These are phyloP conservation scores for Escarpia spicata DNA, from an alignment of 2,888 invertebrate genomes.

Conservation along the genomic window DNA sequence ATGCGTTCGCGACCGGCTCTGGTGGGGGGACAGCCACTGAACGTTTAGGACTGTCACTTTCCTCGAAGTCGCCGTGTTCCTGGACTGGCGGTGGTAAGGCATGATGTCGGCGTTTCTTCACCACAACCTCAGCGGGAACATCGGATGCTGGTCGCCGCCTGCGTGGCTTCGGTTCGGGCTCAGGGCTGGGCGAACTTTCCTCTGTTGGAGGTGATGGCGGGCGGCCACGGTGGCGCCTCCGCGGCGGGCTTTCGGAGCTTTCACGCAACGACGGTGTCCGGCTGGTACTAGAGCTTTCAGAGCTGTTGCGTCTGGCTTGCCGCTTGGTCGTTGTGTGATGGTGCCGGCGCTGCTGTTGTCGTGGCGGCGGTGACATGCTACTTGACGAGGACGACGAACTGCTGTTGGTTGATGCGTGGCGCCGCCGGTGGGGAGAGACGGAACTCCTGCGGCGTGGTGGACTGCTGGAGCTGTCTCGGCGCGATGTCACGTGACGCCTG, in stretches of 20 bases:
- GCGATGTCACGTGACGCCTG: neutral
- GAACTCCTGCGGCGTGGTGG: neutral
- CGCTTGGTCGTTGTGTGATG: neutral
- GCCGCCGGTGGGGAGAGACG: neutral
- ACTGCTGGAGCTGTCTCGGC: conserved; percentile 5
- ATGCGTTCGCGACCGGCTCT: neutral
- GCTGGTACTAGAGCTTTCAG: neutral
- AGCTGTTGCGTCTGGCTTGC: conserved; percentile 16
- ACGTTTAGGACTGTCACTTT: neutral
- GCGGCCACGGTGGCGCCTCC: neutral
- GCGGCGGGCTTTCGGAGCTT: neutral
- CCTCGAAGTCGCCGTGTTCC: neutral
- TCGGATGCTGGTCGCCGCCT: neutral
- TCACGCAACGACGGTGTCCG: neutral
- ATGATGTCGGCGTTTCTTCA: neutral
- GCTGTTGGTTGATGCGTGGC: neutral
- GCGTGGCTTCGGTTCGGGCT: neutral
- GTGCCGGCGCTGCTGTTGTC: neutral
- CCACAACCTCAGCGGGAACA: neutral
- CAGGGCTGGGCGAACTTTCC: neutral
- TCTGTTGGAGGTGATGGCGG: neutral
- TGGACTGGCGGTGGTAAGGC: neutral
- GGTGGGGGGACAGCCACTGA: neutral
- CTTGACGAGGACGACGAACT: neutral
- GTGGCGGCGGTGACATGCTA: neutral